These are phyloP conservation scores for Megalurothrips usitatus DNA, from an alignment of 2,888 invertebrate genomes.

Conservation along the genomic window DNA sequence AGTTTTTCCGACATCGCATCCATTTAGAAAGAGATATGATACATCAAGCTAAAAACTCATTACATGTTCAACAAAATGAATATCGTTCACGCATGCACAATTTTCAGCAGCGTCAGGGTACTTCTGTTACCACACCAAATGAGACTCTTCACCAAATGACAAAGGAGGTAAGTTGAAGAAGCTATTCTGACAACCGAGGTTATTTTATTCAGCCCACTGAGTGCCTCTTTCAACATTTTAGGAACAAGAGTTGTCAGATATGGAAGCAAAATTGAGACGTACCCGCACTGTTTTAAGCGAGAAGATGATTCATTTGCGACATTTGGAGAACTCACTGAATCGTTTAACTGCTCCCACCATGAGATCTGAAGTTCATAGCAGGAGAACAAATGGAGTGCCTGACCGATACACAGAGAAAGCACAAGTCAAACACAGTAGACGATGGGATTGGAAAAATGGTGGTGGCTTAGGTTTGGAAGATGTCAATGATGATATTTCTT, in stretches of 20 bases:
- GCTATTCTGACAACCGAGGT: too few relatives aligned
- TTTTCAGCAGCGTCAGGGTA: conserved; percentile 47
- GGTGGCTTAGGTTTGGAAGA: conserved; percentile 56
- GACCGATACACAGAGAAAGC: background rate
- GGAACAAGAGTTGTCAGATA: conserved; percentile 75
- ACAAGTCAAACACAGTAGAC: conserved; percentile 21
- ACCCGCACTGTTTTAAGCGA: conserved; percentile 75
- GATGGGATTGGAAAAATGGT: conserved; percentile 32
- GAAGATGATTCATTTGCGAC: conserved; percentile 73
- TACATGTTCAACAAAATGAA: conserved; percentile 63
- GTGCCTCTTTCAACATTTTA: conserved; percentile 46
- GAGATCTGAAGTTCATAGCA: background rate
- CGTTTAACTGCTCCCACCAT: conserved; percentile 52
- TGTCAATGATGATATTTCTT: conserved; percentile 55
- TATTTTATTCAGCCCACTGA: background rate
- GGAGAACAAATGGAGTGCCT: background rate
- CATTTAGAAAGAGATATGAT: conserved; percentile 76
- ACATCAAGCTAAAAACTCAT: conserved; percentile 71
- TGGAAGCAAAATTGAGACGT: conserved; percentile 77
- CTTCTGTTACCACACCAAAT: conserved; percentile 51
- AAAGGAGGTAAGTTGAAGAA: background rate
- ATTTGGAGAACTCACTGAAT: conserved; percentile 71
- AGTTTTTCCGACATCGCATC: conserved; percentile 78
- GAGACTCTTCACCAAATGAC: conserved; percentile 16
- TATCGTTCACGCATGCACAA: conserved; percentile 48